Conservation (phyloP, 2,888 invertebrate genomes). For the Drosophila paucipuncta region DNA sequence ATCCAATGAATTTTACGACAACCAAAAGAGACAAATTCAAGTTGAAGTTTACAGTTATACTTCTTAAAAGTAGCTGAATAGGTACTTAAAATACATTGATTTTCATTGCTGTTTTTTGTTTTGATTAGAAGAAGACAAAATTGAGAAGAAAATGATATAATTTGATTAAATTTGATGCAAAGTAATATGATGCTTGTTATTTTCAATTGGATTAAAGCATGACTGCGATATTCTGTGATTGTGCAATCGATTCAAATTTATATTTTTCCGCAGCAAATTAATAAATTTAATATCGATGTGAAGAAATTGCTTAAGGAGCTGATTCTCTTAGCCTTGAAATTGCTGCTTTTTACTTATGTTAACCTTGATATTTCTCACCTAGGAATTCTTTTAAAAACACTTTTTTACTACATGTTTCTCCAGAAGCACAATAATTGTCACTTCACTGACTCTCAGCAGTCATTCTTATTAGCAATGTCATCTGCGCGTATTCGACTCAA, state of each 20-base stretch:
- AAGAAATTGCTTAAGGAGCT: background rate
- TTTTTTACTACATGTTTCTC: too few relatives aligned
- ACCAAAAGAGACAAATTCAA: background rate
- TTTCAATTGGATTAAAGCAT: background rate
- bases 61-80: background rate
- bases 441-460: background rate
- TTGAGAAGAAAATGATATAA: background rate
- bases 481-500: background rate
- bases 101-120: background rate
- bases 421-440: background rate
- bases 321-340: background rate
- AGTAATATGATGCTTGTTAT: background rate
- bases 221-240: background rate
- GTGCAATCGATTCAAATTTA: background rate
- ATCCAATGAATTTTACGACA: conserved; percentile 9
- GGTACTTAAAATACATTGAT: background rate
- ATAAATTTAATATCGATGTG: background rate
- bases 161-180: background rate
- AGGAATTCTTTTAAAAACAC: background rate
- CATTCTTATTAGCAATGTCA: background rate
- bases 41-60: background rate
- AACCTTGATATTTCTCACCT: background rate
- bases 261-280: background rate
- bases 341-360: background rate
- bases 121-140: background rate